phyloP scores from a whole-genome alignment of 2,888 invertebrate species.

The Trisateles emortualis region DNA sequence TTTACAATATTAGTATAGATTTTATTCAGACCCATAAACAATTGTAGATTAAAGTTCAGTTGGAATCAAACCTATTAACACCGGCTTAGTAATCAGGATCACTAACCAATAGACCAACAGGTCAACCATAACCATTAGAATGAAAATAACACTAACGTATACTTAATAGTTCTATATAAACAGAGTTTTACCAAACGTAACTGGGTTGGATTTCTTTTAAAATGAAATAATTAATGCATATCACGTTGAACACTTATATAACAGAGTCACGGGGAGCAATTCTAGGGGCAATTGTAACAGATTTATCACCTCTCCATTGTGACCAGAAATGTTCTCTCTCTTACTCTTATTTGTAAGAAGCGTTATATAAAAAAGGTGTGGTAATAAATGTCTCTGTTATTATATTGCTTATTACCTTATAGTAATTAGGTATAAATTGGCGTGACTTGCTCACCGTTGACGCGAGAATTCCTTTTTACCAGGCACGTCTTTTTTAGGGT shows the following conservation, averaged over 20 bases:
- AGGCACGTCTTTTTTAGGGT: no score
- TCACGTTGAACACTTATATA: constrained; percentile 59
- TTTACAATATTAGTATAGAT: no score
- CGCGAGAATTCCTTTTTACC: no score
- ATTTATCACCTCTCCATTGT: constrained; percentile 57
- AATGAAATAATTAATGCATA: constrained; percentile 48
- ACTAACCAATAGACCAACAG: no score
- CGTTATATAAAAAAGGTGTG: background rate
- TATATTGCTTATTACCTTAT: background rate
- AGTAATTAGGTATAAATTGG: no score
- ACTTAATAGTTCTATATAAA: background rate
- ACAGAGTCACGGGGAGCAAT: constrained; percentile 50
- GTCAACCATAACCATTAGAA: background rate
- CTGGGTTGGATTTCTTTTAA: constrained; percentile 29
- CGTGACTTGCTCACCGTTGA: no score
- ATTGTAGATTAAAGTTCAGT: no score
- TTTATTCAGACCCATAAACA: no score
- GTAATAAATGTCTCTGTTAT: background rate
- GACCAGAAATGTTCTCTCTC: constrained; percentile 40
- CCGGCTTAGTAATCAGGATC: no score
- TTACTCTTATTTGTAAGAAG: background rate
- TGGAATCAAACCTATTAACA: no score
- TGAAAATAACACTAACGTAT: background rate
- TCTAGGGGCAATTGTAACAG: constrained; percentile 55
- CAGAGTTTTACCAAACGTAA: background rate